A percentile compares a stretch with the other conserved stretches of the same genome.
Evolutionary conservation across 2,888 invertebrate genomes (phyloP).

Genomic region (Podabrus alpinus): DNA sequence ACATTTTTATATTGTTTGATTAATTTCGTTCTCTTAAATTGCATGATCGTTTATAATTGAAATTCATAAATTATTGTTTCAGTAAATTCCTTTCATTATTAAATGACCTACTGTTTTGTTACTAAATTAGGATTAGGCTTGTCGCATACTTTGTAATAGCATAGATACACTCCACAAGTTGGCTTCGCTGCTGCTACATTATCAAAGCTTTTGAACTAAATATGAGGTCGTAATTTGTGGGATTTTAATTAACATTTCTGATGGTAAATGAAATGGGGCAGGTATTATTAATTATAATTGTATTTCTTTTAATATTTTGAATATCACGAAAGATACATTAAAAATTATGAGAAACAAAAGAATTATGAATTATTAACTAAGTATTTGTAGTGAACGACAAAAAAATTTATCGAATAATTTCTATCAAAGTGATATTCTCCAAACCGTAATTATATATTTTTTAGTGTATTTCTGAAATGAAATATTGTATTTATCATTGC

Average conservation of each 20-base stretch:
- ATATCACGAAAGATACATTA: not conserved
- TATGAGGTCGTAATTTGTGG: not conserved
- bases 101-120: not conserved
- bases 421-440: not conserved
- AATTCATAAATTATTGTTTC: not conserved
- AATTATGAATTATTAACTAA: not conserved
- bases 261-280: not conserved
- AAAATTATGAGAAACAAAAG: not conserved
- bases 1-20: not conserved
- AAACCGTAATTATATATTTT: not conserved
- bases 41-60: not conserved
- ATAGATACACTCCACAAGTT: not conserved
- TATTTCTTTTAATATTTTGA: not conserved
- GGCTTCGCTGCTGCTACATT: not conserved
- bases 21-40: not conserved
- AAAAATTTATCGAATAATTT: not conserved
- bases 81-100: not conserved
- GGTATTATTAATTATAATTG: not conserved
- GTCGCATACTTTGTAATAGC: not conserved
- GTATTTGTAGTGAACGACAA: not conserved
- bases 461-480: not conserved
- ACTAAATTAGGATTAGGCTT: not conserved
- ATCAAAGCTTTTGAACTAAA: not conserved
- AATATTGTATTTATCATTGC: not conserved
- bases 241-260: not conserved